Base-by-base conservation (phyloP, 2,888 invertebrate species). In the Gastracanthus pulcherrimus region DNA sequence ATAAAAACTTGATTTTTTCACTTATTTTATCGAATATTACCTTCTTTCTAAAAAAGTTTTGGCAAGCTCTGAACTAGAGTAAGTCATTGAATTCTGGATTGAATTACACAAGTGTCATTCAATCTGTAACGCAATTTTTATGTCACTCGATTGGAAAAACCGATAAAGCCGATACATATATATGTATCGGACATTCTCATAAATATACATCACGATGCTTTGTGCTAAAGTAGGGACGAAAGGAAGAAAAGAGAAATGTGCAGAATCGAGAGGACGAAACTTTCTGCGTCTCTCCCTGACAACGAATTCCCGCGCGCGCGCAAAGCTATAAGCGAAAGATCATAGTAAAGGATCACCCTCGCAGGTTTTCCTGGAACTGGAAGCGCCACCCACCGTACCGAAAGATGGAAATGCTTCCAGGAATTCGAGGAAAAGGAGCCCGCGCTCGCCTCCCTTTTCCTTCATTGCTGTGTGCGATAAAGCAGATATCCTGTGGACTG, bases 281-380 rank as follows among this genome's bases (percentile, higher is more conserved):
- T 51, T 51, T 51, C 51, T 51, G 19, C 48, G 48, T 5, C 48
- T 48, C 19, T 48, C 19, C 48, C 48, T 19, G 48, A n/a, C 3
- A 4, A 19, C 48, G 3, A 48, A 48, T 48, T 19, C 48, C 48
- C 48, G 48, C 48, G 48, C 48, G 48, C 13, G 41, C n/a, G 48
- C 19, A 48, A 19, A 13, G 19, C 11, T 5, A 7, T 19, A 2
- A 2, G 4, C 13, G 4, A 0, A 11, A 1, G 19, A 19, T 11
- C 11, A 19, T 9, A 23, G 13, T 19, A 2, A 51, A 23, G 48
- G 19, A 51, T 51, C 48, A n/a, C 48, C 48, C 48, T 23, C 48
- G 38, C 45, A 41, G 72, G n/a, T n/a, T 69, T 74, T 80, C 67
- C 69, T 38, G 74, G 69, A 67, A 69, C 45, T 13, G 36, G n/a